Evolutionary conservation across 2,797 vertebrate genomes (phyloP).

Genomic region (Rhinichthys osculus): DNA sequence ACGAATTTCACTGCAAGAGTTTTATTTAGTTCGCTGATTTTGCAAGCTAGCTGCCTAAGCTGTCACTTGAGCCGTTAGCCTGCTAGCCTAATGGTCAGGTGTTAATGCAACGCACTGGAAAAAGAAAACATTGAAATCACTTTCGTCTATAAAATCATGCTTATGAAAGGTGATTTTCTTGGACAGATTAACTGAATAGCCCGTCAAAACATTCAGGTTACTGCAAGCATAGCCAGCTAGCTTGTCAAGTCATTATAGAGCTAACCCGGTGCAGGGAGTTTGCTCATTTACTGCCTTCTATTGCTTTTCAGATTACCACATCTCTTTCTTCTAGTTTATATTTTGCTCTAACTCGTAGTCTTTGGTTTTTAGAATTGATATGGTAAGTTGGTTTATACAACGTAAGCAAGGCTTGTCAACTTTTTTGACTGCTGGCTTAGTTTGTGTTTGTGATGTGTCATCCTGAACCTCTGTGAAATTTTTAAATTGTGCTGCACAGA

Average conservation of each 20-base stretch:
- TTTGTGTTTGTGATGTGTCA: conserved; percentile 40
- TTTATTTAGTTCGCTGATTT: conserved; percentile 36
- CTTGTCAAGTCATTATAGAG: conserved; percentile 28
- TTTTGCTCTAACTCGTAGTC: conserved; percentile 51
- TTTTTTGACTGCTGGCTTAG: conserved; percentile 36
- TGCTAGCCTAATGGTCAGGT: conserved; percentile 9
- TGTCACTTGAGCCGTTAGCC: conserved; percentile 40
- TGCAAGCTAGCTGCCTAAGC: conserved; percentile 49
- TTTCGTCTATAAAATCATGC: neutral
- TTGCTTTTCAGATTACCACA: conserved; percentile 39
- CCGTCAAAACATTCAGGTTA: no score
- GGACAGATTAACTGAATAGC: neutral
- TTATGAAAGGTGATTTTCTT: neutral
- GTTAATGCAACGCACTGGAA: conserved; percentile 20
- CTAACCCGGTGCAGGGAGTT: conserved; percentile 33
- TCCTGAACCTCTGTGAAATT: neutral
- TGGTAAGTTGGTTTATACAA: conserved; percentile 53
- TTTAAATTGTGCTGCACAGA: neutral
- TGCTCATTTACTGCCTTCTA: conserved; percentile 32
- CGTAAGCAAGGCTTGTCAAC: conserved; percentile 30
- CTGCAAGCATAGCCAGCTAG: conserved; percentile 40
- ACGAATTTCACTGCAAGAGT: conserved; percentile 40
- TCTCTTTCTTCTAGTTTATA: conserved; percentile 24
- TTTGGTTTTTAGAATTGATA: conserved; percentile 51
- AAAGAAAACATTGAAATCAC: neutral